Evolutionary conservation across 2,888 invertebrate species (phyloP).

Genomic region (Thecocarcelia acutangulata): DNA sequence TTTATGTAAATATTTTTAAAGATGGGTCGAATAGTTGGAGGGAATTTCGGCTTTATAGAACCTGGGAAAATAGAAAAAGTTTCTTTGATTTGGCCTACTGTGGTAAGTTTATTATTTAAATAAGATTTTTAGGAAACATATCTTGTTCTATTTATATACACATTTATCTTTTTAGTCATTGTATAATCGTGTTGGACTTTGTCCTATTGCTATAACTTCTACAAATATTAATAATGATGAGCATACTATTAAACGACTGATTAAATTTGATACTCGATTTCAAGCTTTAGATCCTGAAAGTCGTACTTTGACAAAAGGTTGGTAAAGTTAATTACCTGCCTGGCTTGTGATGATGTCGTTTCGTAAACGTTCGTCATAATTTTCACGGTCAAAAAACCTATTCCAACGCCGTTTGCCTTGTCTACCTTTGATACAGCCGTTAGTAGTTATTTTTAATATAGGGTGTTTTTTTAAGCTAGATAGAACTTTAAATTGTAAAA

Average conservation of each 20-base stretch:
- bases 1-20: conserved; percentile 47
- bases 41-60: conserved; percentile 77
- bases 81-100: conserved; percentile 79
- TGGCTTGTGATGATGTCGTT: too few species aligned
- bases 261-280: conserved; percentile 77
- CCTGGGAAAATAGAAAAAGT: conserved; percentile 74
- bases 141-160: too few species aligned
- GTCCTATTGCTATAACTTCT: conserved; percentile 75
- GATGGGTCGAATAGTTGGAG: conserved; percentile 76
- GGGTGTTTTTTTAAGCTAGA: too few species aligned
- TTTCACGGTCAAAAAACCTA: too few species aligned
- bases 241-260: conserved; percentile 66
- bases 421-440: too few species aligned
- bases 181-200: conserved; percentile 78
- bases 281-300: conserved; percentile 74
- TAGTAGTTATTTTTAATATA: too few species aligned
- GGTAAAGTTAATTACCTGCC: neutral
- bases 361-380: too few species aligned
- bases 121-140: neutral
- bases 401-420: too few species aligned
- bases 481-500: too few species aligned
- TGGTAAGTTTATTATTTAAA: conserved; percentile 71
- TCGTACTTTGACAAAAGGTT: conserved; percentile 71
- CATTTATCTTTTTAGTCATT: conserved; percentile 73
- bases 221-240: conserved; percentile 72